Evolutionary conservation across 2,797 vertebrate genomes (phyloP), one percentile per base, ranked within the genome.

Genomic region (Corythornis leucogaster): DNA sequence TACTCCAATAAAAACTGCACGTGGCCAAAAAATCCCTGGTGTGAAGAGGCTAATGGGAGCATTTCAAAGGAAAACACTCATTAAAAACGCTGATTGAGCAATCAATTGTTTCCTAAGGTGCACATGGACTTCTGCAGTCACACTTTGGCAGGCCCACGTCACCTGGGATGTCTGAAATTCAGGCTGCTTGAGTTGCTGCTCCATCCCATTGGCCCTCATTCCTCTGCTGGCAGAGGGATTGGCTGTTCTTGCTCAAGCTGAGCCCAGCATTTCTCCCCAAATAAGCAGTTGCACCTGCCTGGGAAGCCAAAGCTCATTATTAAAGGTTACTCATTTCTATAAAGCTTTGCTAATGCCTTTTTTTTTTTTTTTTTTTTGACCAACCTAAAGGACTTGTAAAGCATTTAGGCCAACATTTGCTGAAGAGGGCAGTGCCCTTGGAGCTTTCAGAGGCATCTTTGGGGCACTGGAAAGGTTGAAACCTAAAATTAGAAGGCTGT

Each of bases 281-380:
- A 94, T 89, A 92, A 96, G 91, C 87, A 84, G 74, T 90, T 95
- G 55, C 42, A 61, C 0, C 83, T 81, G 63, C 61, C 74, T 31
- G 50, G 85, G 85, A 88, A 79, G 74, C 71, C 67, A 75, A 90
- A 93, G 78, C 77, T 45, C 46, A 61, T 91, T 85, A 96, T 94
- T 95, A 96, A 88, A 86, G 45, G 43, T 94, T 93, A 94, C 91
- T 96, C 94, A 95, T 77, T 90, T 94, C 96, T 86, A 68, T 92
- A 94, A 96, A 95, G 80, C 94, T 92, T 82, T 0, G 51, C 90
- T 94, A 94, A 90, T 92, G 57, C 68, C 13, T 38, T 38, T 38
- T 38, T 38, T 38, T 38, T 38, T 38, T 38, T 38, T 35, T 38
- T 38, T 38, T 86, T 96, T 86, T 93, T 91, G 70, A 92, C 91